Conservation (phyloP, 2,888 invertebrate species). For the Hedya salicella region DNA sequence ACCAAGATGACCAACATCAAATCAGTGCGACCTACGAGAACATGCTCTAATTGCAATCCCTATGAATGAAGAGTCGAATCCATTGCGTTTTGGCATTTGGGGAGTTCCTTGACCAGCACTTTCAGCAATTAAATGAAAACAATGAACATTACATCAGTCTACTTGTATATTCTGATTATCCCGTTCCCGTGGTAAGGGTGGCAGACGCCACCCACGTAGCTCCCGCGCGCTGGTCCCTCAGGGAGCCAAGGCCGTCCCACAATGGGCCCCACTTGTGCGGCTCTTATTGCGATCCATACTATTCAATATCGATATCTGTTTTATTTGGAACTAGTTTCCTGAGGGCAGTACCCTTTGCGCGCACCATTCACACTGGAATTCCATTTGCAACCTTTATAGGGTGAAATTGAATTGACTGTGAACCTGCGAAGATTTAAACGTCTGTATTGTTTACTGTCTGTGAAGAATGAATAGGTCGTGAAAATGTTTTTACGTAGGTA, state of each 20-base stretch:
- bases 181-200: conserved; percentile 31
- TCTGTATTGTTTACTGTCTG: conserved; percentile 8
- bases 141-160: neutral
- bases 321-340: conserved; percentile 80
- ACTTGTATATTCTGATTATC: neutral
- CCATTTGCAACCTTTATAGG: conserved; percentile 54
- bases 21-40: too few relatives aligned
- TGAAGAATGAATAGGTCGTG: neutral
- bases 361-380: conserved; percentile 64
- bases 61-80: neutral
- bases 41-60: too few relatives aligned
- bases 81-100: neutral
- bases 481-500: neutral
- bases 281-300: conserved; percentile 78
- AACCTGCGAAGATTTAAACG: conserved; percentile 14
- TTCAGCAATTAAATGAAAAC: neutral
- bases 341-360: conserved; percentile 65
- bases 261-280: conserved; percentile 71
- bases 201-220: conserved; percentile 66
- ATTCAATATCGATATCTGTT: conserved; percentile 79
- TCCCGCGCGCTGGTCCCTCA: conserved; percentile 59
- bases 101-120: neutral
- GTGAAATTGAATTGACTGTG: conserved; percentile 39
- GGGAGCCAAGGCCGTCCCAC: conserved; percentile 75
- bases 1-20: too few relatives aligned